Conservation (phyloP, 30 jellyfish, hydroid and myxozoan species). For the Hydractinia echinata region DNA sequence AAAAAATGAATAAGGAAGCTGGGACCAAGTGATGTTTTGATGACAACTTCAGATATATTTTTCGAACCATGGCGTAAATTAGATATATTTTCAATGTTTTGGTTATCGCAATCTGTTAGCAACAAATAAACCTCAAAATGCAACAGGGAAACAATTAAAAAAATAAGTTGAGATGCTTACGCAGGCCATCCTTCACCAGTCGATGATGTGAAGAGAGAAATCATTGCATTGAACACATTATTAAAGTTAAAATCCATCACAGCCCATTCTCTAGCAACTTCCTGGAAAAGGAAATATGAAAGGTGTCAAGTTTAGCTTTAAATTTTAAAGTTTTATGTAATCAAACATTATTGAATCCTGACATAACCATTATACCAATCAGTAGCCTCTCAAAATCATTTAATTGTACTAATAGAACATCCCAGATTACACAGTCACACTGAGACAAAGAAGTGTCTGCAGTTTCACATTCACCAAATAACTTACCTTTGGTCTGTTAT, state of each 20-base stretch:
- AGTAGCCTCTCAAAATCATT: neutral
- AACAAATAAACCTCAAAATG: too few relatives aligned
- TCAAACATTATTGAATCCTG: neutral
- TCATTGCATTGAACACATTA: slow-evolving; percentile 50
- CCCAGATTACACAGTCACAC: neutral
- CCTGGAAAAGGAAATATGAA: neutral
- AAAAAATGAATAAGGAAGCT: too few relatives aligned
- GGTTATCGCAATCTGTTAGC: too few relatives aligned
- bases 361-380: too few relatives aligned
- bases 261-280: slow-evolving; percentile 43
- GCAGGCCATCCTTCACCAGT: slow-evolving; percentile 92
- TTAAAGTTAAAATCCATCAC: slow-evolving; percentile 56
- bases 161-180: slow-evolving; percentile 1
- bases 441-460: too few relatives aligned
- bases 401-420: neutral
- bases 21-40: too few relatives aligned
- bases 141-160: neutral
- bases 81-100: neutral
- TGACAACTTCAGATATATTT: too few relatives aligned
- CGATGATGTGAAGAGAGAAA: slow-evolving; percentile 63
- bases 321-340: neutral
- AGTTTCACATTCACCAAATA: neutral
- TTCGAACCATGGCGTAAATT: too few relatives aligned
- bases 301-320: neutral
- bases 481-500: slow-evolving; percentile 44